Percentiles rank a stretch among this genome's conserved stretches.
Conservation (phyloP, 2,113 vertebrate genomes). For the Cyprinodon brontotheroides region DNA sequence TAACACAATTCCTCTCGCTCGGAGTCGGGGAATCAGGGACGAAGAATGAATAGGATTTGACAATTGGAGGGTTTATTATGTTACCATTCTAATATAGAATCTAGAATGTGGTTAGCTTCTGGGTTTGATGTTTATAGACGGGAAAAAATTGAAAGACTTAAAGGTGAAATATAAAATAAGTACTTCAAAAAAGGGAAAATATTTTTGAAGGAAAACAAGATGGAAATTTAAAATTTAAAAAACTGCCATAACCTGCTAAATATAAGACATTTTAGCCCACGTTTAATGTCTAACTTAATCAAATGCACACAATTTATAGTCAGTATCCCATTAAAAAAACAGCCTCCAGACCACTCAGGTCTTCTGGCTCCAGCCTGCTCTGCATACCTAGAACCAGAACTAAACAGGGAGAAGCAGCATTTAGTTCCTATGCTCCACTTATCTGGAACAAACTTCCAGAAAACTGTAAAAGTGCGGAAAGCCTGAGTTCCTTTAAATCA, state of each 20-base stretch:
- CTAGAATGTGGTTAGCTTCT: conserved; percentile 12
- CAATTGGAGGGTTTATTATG: conserved; percentile 52
- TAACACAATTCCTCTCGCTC: conserved; percentile 56
- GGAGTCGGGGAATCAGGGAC: conserved; percentile 22
- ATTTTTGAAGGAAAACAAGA: not conserved
- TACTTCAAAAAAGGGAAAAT: not conserved
- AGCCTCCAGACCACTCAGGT: too few relatives aligned
- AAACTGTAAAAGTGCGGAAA: too few relatives aligned
- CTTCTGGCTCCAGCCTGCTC: too few relatives aligned
- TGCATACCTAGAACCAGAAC: too few relatives aligned
- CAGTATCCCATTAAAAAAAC: too few relatives aligned
- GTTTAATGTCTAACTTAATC: too few relatives aligned
- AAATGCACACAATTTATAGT: too few relatives aligned
- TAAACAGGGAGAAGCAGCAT: too few relatives aligned
- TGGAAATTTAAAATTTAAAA: not conserved
- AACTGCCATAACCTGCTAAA: not conserved
- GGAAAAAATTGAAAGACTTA: not conserved
- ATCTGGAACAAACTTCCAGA: too few relatives aligned
- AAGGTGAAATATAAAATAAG: not conserved
- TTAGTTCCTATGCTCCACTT: too few relatives aligned
- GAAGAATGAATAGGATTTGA: conserved; percentile 62
- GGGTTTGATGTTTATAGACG: not conserved
- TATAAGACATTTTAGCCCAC: too few relatives aligned
- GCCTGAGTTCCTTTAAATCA: too few relatives aligned
- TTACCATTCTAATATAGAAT: conserved; percentile 22